phyloP scores from a whole-genome alignment of 1,140 invertebrate species.

The Drosophila sp. region DNA sequence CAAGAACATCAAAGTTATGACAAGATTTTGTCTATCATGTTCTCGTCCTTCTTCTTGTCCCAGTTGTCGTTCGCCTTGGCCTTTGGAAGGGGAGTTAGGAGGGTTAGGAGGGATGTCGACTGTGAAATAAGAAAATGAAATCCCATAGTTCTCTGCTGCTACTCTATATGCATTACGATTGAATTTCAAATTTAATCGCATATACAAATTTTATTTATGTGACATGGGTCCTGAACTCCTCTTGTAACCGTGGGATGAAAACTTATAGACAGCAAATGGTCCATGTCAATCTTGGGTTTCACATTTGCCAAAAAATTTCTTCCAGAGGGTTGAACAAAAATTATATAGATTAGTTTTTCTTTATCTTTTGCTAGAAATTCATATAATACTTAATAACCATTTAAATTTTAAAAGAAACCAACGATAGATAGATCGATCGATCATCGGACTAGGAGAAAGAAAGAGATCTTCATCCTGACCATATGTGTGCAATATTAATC shows the following conservation, averaged over 20 bases:
- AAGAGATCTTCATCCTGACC: slow-evolving; percentile 22
- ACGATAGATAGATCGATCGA: slow-evolving; percentile 50
- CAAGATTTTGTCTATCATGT: slow-evolving; percentile 81
- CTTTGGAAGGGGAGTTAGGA: slow-evolving; percentile 27
- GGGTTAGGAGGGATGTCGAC: slow-evolving; percentile 52
- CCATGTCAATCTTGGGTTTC: slow-evolving; percentile 57
- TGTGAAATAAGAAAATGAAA: slow-evolving; percentile 50
- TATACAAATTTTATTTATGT: slow-evolving; percentile 82
- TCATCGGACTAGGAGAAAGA: slow-evolving; percentile 34
- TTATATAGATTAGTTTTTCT: background rate
- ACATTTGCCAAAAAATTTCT: background rate
- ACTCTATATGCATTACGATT: slow-evolving; percentile 71
- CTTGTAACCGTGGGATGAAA: slow-evolving; percentile 63
- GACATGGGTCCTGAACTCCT: slow-evolving; percentile 66
- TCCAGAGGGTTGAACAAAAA: background rate
- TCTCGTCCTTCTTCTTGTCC: slow-evolving; percentile 26
- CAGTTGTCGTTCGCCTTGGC: slow-evolving; percentile 15
- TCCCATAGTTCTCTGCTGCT: slow-evolving; percentile 31
- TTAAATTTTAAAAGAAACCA: slow-evolving; percentile 22
- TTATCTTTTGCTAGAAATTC: slow-evolving; percentile 46
- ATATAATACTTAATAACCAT: slow-evolving; percentile 19
- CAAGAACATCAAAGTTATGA: slow-evolving; percentile 82
- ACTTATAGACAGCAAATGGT: slow-evolving; percentile 64
- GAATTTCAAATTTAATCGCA: slow-evolving; percentile 81
- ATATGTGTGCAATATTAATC: slow-evolving; percentile 74